Conservation (phyloP, 1,140 invertebrate genomes). For the Sarcophaga bullata region DNA sequence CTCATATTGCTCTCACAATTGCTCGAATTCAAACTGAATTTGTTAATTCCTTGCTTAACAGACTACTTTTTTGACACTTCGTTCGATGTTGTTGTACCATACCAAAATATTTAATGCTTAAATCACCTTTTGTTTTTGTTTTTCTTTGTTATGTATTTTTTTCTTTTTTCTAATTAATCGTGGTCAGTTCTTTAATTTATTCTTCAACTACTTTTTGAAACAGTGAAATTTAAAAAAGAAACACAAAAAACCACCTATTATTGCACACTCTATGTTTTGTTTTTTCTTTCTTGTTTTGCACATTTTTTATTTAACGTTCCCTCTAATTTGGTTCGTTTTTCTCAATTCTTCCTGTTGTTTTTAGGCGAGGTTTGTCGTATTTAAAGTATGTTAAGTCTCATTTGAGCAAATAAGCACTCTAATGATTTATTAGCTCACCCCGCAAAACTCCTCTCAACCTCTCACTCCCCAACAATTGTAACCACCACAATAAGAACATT, state of each 20-base stretch:
- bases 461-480: neutral
- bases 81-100: too few relatives aligned
- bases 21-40: too few relatives aligned
- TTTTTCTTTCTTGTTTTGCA: neutral
- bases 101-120: too few relatives aligned
- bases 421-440: neutral
- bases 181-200: neutral
- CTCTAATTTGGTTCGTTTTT: neutral
- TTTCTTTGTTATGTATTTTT: neutral
- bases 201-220: neutral
- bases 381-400: constrained; percentile 13
- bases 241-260: neutral
- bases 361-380: neutral
- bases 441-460: too few relatives aligned
- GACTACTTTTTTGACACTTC: too few relatives aligned
- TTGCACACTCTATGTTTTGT: too few relatives aligned
- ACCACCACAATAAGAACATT: neutral
- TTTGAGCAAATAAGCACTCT: constrained; percentile 1
- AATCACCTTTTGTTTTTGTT: too few relatives aligned
- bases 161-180: neutral
- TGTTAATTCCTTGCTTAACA: too few relatives aligned
- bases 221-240: neutral
- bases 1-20: too few relatives aligned
- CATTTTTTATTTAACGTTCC: neutral
- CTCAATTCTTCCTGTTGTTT: constrained; percentile 16